These are phyloP conservation scores for Caenorhabditis wallacei DNA, from an alignment of 2,888 invertebrate species.

Conservation along the genomic window DNA sequence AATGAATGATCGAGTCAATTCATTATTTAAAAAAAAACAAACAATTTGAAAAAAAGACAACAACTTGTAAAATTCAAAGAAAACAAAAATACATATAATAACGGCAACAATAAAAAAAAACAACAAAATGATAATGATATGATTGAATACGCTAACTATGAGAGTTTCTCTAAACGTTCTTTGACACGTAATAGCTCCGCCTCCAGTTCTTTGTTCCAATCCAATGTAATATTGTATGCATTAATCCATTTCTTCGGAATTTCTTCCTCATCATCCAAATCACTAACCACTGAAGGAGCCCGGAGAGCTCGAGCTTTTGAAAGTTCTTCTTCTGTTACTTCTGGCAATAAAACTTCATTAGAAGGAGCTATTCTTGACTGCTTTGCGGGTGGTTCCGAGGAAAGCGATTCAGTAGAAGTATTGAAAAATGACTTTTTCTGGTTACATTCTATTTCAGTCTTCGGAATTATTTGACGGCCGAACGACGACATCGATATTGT, in stretches of 20 bases:
- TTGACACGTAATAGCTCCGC: neutral
- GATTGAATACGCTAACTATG: neutral
- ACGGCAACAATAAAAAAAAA: neutral
- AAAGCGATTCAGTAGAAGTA: neutral
- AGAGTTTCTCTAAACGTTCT: neutral
- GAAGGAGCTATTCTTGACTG: neutral
- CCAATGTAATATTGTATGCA: slow-evolving; percentile 1
- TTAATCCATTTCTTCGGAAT: slow-evolving; percentile 8
- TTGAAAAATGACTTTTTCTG: neutral
- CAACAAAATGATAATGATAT: neutral
- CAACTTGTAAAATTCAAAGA: neutral
- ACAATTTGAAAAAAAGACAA: neutral
- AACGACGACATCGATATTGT: neutral
- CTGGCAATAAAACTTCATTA: neutral
- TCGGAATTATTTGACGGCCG: neutral
- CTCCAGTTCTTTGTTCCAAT: slow-evolving; percentile 2
- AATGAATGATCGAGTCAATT: neutral
- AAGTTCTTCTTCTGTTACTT: neutral
- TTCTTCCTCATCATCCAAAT: neutral
- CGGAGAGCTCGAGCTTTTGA: neutral
- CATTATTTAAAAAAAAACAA: neutral
- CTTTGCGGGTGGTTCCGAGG: neutral
- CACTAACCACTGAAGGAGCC: neutral
- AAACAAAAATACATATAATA: too few relatives aligned
- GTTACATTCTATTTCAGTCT: neutral